phyloP scores from a whole-genome alignment of 2,888 invertebrate species.

The Drosophila koepferae region DNA sequence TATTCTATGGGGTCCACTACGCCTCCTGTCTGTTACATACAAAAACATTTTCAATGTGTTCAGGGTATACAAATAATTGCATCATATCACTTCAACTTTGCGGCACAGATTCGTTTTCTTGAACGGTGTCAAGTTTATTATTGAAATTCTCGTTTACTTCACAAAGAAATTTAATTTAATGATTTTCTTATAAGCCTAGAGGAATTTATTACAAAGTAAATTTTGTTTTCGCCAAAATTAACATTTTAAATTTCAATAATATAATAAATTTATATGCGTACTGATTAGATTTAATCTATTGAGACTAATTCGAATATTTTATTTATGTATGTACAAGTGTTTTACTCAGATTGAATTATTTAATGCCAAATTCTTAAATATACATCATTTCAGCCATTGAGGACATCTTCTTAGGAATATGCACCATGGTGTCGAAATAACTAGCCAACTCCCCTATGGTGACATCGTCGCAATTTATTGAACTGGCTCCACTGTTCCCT shows the following conservation, averaged over 20 bases:
- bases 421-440: constrained; percentile 97
- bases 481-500: constrained; percentile 84
- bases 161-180: background rate
- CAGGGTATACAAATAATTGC: too few species aligned
- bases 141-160: too few species aligned
- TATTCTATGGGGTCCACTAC: too few species aligned
- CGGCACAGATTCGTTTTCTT: background rate
- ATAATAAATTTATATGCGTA: constrained; percentile 24
- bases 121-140: too few species aligned
- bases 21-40: too few species aligned
- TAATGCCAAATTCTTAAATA: constrained; percentile 87
- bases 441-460: constrained; percentile 97
- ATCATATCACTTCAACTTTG: background rate
- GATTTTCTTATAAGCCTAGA: background rate
- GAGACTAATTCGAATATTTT: constrained; percentile 31
- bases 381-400: constrained; percentile 99
- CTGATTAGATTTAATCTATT: constrained; percentile 34
- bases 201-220: background rate
- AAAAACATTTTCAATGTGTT: too few species aligned
- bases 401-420: constrained; percentile 99
- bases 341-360: background rate
- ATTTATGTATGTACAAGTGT: background rate
- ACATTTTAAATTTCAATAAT: constrained; percentile 6
- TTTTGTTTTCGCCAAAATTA: constrained; percentile 15
- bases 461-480: constrained; percentile 87